Evolutionary conservation across 2,113 vertebrate genomes (phyloP).

Genomic region (Sphyrna mokarran): DNA sequence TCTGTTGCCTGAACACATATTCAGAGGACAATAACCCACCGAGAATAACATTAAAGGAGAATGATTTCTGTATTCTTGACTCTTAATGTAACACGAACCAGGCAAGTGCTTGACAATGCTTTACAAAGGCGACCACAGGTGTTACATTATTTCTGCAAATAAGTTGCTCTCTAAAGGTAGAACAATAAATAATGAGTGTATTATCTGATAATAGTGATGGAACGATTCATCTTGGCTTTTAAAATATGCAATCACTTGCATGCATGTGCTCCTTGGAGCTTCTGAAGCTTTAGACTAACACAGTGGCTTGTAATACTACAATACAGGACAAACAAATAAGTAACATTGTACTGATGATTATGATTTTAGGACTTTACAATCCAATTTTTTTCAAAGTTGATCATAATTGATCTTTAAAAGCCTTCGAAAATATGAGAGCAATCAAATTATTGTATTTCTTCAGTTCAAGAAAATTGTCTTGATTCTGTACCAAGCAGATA

Average conservation of each 20-base stretch:
- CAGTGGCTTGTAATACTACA: background rate
- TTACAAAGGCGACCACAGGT: conserved; percentile 31
- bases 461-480: background rate
- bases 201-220: conserved; percentile 25
- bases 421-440: background rate
- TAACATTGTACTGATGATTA: background rate
- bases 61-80: background rate
- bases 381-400: background rate
- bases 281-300: background rate
- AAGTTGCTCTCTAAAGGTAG: conserved; percentile 29
- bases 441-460: background rate
- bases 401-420: background rate
- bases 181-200: conserved; percentile 23
- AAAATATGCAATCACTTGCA: conserved; percentile 22
- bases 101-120: background rate
- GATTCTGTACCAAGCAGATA: background rate
- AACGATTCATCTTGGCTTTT: background rate
- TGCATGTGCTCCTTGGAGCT: background rate
- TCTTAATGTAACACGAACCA: background rate
- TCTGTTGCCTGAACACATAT: background rate
- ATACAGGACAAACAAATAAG: background rate
- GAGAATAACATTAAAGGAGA: background rate
- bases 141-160: conserved; percentile 38
- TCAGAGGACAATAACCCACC: background rate
- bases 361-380: background rate